Evolutionary conservation across 2,113 vertebrate genomes (phyloP), one percentile per base, ranked within the genome.

Genomic region (Hucho hucho): DNA sequence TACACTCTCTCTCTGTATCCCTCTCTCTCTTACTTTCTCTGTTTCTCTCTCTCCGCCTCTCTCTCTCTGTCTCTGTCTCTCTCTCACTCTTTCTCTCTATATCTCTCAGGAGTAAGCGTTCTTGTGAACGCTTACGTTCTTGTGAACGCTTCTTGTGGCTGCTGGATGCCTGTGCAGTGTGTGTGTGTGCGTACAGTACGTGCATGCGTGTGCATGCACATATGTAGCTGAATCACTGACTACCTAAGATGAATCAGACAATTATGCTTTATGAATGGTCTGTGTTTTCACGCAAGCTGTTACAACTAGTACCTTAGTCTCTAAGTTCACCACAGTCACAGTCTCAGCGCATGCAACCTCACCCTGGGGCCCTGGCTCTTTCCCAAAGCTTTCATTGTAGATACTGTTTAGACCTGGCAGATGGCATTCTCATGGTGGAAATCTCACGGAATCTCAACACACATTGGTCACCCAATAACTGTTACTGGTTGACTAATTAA

Each of bases 211-310:
- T 37, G 37, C 37, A 16, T 49, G 14, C 1, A 3, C 14, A 16
- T 49, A 16, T 49, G 47, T 16, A 49, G 14, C 47, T 70, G 69
- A 77, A 64, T 80, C 73, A 73, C 59, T 56, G 22, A 65, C 46
- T 72, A 11, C 67, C 75, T 32, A 28, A 43, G 69, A 82, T 81
- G 66, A 84, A 70, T 87, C 68, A 78, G 75, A 65, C 74, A 85
- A 82, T 80, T 83, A 82, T 63, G 70, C 72, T 28, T 26, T 26
- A 79, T 65, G 53, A 77, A 56, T 73, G 65, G 76, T 66, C 59
- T 37, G 49, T 59, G 59, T 49, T 22, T 80, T 79, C 56, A 76
- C 28, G 24, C 76, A 76, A 75, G 49, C 76, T 72, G 68, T 72
- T 74, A 75, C 18, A 81, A 22, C 69, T 18, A 73, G 32, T 79